phyloP scores from a whole-genome alignment of 2,888 invertebrate genomes.

The Nephrotoma guestfalica region DNA sequence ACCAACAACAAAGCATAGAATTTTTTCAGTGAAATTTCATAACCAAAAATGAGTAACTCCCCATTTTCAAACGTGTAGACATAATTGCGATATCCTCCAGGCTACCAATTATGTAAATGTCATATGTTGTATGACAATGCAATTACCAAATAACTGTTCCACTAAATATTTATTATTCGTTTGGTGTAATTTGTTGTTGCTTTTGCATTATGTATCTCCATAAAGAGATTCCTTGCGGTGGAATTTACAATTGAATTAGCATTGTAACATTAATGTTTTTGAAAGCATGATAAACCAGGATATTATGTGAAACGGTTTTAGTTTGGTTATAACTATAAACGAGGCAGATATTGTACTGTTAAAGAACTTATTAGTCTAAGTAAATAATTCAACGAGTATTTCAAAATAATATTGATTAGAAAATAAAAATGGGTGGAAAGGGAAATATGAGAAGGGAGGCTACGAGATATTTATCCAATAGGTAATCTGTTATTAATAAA shows the following conservation, averaged over 20 bases:
- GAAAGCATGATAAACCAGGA: not conserved
- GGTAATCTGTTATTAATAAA: too few species aligned
- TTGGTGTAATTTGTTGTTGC: not conserved
- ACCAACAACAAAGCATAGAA: not conserved
- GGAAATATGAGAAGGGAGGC: too few species aligned
- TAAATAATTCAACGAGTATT: too few species aligned
- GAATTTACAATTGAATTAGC: not conserved
- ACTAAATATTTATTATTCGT: not conserved
- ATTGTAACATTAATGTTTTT: not conserved
- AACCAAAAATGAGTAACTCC: not conserved
- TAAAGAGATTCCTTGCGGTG: not conserved
- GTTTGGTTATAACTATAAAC: too few species aligned
- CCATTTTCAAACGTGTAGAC: not conserved
- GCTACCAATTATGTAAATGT: too few species aligned
- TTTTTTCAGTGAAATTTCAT: not conserved
- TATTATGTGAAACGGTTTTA: too few species aligned
- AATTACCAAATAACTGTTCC: not conserved
- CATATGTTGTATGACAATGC: not conserved
- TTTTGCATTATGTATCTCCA: not conserved
- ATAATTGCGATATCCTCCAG: too few species aligned
- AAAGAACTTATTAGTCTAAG: too few species aligned
- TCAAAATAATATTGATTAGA: too few species aligned
- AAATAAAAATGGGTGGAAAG: too few species aligned
- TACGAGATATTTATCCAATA: too few species aligned
- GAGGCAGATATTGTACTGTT: too few species aligned